Evolutionary conservation across 2,113 vertebrate genomes (phyloP).

Genomic region (Stomatorhinus ivindoensis): DNA sequence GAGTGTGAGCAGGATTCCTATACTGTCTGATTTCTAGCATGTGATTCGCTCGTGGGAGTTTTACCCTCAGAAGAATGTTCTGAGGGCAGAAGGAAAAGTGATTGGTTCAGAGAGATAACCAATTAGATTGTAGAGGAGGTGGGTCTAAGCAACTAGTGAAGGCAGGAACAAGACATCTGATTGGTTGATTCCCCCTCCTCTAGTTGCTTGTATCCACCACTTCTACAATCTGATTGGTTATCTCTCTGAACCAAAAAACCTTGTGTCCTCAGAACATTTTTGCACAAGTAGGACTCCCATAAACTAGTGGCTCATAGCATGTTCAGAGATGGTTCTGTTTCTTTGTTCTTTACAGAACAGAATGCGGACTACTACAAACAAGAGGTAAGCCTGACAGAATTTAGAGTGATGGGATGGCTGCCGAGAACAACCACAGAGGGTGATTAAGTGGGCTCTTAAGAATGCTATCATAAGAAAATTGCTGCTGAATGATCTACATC

Average conservation of each 20-base stretch:
- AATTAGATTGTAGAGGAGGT: background rate
- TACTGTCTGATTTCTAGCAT: background rate
- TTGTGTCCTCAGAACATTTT: background rate
- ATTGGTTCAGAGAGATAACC: background rate
- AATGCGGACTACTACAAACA: slow-evolving; percentile 16
- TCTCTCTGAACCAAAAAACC: background rate
- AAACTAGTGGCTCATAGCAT: background rate
- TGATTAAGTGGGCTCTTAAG: background rate
- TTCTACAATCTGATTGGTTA: background rate
- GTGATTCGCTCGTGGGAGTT: background rate
- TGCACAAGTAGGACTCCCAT: background rate
- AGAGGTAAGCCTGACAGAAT: background rate
- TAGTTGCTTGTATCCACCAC: background rate
- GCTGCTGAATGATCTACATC: background rate
- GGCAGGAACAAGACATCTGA: background rate
- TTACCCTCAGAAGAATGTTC: background rate
- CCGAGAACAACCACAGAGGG: background rate
- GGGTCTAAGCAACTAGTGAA: background rate
- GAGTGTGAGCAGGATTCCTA: background rate
- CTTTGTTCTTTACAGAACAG: slow-evolving; percentile 9
- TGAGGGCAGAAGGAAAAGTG: background rate
- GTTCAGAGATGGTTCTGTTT: background rate
- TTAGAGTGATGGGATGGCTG: background rate
- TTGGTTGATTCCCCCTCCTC: background rate
- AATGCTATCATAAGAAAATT: background rate